phyloP scores from a whole-genome alignment of 2,113 vertebrate genomes.

The Hippopotamus amphibius region DNA sequence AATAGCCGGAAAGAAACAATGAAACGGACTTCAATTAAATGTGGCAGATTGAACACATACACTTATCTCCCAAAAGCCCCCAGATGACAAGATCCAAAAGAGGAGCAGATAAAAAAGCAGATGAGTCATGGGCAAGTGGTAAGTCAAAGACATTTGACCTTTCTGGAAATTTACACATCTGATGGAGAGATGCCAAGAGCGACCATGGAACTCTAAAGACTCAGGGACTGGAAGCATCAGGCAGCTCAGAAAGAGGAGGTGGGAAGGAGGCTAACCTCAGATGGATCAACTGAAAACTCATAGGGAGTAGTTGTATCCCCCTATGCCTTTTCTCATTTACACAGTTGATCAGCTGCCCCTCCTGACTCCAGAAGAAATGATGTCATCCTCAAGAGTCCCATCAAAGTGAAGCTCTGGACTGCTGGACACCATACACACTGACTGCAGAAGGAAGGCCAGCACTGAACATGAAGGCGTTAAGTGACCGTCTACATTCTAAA shows the following conservation, averaged over 20 bases:
- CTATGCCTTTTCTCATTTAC: not conserved
- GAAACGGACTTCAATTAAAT: conserved; percentile 38
- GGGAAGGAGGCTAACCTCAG: not conserved
- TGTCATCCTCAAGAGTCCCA: not conserved
- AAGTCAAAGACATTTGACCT: not conserved
- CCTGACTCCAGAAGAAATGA: not conserved
- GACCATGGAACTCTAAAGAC: not conserved
- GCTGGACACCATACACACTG: not conserved
- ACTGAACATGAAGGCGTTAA: not conserved
- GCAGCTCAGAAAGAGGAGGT: not conserved
- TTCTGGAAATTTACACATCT: not conserved
- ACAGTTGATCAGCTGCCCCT: not conserved
- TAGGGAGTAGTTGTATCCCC: not conserved
- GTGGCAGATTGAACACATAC: not conserved
- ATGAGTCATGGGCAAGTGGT: not conserved
- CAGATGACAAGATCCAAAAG: not conserved
- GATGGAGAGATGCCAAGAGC: not conserved
- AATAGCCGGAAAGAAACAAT: not conserved
- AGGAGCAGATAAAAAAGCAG: not conserved
- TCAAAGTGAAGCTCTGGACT: not conserved
- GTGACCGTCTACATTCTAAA: not conserved
- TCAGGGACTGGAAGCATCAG: not conserved
- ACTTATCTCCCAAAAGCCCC: not conserved
- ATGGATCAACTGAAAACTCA: not conserved
- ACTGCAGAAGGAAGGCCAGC: not conserved